Evolutionary conservation across 2,888 invertebrate genomes (phyloP).

Genomic region (Agriopis leucophaearia): DNA sequence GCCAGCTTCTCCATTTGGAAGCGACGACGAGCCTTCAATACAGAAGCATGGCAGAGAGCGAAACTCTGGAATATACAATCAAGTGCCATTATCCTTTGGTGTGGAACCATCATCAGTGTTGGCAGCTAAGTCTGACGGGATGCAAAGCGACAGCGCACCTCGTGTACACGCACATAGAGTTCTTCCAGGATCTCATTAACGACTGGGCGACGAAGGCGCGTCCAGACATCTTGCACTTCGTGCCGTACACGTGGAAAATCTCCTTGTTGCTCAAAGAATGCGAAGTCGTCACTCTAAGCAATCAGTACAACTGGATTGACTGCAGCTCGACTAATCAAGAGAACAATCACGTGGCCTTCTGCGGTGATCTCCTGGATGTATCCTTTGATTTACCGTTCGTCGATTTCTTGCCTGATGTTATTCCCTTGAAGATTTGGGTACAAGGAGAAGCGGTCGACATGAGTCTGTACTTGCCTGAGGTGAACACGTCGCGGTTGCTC

Average conservation of each 20-base stretch:
- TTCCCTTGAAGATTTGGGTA: conserved; percentile 96
- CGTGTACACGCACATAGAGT: conserved; percentile 97
- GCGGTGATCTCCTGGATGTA: conserved; percentile 96
- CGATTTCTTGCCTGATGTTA: conserved; percentile 96
- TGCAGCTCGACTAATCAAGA: conserved; percentile 98
- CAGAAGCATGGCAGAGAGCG: conserved; percentile 96
- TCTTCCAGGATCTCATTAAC: conserved; percentile 97
- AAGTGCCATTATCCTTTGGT: conserved; percentile 95
- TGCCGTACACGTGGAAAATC: conserved; percentile 98
- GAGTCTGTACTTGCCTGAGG: conserved; percentile 96
- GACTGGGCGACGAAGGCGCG: conserved; percentile 98
- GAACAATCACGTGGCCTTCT: conserved; percentile 97
- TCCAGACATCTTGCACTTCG: conserved; percentile 97
- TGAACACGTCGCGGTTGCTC: conserved; percentile 94
- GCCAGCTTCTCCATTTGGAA: conserved; percentile 97
- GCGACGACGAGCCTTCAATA: conserved; percentile 98
- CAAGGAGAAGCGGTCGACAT: conserved; percentile 98
- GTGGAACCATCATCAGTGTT: conserved; percentile 99
- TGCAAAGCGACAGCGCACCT: conserved; percentile 97
- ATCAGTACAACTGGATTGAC: conserved; percentile 99
- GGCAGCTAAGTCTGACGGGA: conserved; percentile 96
- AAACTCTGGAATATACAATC: conserved; percentile 97
- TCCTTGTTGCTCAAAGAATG: conserved; percentile 96
- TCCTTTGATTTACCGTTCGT: conserved; percentile 97
- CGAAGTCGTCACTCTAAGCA: conserved; percentile 96